These are phyloP conservation scores for Melieria crassipennis DNA, from an alignment of 2,888 invertebrate species.

Conservation along the genomic window DNA sequence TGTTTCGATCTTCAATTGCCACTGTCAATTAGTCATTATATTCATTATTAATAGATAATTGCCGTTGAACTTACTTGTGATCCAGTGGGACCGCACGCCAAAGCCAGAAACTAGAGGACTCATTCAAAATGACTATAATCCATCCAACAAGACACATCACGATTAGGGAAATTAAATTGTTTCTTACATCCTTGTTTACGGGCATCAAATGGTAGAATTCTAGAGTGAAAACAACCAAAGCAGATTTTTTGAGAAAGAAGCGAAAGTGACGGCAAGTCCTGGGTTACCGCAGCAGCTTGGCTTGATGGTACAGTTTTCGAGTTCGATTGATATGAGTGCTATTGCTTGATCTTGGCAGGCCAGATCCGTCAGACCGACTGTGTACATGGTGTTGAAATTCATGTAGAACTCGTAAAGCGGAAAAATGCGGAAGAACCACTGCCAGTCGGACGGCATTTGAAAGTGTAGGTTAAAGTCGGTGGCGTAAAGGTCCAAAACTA, in stretches of 20 bases:
- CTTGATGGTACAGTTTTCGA: neutral
- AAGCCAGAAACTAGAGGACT: neutral
- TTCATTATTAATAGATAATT: no score
- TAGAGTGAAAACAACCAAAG: neutral
- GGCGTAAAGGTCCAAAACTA: neutral
- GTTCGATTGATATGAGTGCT: neutral
- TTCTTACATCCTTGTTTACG: neutral
- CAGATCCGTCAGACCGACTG: neutral
- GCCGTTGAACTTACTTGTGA: no score
- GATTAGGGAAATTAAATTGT: neutral
- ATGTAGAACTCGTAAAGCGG: constrained; percentile 16
- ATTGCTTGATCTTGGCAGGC: neutral
- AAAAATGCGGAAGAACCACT: neutral
- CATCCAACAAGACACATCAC: neutral
- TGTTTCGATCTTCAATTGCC: no score
- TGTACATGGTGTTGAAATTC: neutral
- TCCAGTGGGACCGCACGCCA: no score
- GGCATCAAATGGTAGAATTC: neutral
- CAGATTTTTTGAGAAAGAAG: neutral
- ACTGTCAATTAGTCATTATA: no score
- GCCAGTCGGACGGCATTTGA: no score
- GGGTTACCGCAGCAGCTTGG: constrained; percentile 18
- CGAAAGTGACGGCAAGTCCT: no score
- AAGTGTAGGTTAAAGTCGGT: no score
- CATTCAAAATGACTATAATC: neutral